Conservation (phyloP, 2,797 vertebrate genomes). For the Trematomus bernacchii region DNA sequence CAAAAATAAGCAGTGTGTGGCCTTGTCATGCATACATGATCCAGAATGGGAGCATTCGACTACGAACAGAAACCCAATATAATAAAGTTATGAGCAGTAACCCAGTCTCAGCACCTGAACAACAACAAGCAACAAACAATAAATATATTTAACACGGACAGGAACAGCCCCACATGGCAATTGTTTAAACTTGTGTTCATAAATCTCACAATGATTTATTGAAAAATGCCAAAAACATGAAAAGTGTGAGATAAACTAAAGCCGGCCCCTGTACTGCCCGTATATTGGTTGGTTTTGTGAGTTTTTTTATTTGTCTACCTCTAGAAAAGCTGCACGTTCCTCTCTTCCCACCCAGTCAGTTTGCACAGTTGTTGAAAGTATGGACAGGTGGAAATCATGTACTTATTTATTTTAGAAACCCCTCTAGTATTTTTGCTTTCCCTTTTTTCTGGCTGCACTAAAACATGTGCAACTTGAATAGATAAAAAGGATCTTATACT, state of each 20-base stretch:
- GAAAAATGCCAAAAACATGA: too few species aligned
- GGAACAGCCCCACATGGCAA: not conserved
- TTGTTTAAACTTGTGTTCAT: not conserved
- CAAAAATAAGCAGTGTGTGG: not conserved
- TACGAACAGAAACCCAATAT: not conserved
- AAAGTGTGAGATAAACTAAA: too few species aligned
- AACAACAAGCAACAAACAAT: slow-evolving; percentile 4
- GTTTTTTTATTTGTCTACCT: too few species aligned
- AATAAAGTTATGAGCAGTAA: slow-evolving; percentile 6
- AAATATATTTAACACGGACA: slow-evolving; percentile 15
- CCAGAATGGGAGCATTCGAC: not conserved
- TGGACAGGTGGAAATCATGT: not conserved
- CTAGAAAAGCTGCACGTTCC: too few species aligned
- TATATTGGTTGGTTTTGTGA: too few species aligned
- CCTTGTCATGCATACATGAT: not conserved
- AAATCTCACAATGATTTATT: too few species aligned
- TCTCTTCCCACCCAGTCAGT: too few species aligned
- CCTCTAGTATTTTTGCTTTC: too few species aligned
- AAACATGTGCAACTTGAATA: slow-evolving; percentile 35
- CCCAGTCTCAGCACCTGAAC: slow-evolving; percentile 17
- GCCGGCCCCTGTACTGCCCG: too few species aligned
- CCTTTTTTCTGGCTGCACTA: not conserved
- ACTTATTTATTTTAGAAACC: too few species aligned
- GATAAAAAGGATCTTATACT: slow-evolving; percentile 12
- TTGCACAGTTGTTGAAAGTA: not conserved